Base-by-base conservation (phyloP, 2,797 vertebrate species). In the Xerus rutilus region DNA sequence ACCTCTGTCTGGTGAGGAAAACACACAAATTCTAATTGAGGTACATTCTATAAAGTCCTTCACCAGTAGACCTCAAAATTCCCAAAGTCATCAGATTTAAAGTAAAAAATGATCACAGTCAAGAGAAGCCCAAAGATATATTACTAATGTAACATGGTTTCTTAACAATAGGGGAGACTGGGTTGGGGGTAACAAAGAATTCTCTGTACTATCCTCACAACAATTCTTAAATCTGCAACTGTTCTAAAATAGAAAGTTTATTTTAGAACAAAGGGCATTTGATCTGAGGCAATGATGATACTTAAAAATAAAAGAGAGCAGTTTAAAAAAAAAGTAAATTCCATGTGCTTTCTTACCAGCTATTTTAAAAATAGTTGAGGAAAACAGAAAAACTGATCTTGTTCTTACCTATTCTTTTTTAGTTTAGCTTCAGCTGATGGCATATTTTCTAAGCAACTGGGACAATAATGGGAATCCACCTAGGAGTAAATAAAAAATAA, bases 381-480 rank as follows among this genome's bases (percentile, higher is more conserved):
- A 70, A 93, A 94, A 92, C 28, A 86, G 20, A 87, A 67, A 52
- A 77, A 85, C 0, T 1, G 20, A 54, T 79, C 18, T 1, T 21
- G 32, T 35, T 83, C 94, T 98, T 96, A 99, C 99, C 99, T 99
- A 97, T 99, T 99, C 98, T 99, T 99, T 97, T 99, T 99, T 28
- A 99, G 99, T 97, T 99, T 99, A 39, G 99, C 99, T 98, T 99
- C 99, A 95, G 99, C 99, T 25, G 99, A 99, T 0, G 99, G 99
- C 99, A 99, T 99, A 98, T 99, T 99, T 98, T 99, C 99, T 99
- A 99, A 97, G 97, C 99, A 99, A 98, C 99, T 99, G 85, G 99
- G 99, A 96, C 99, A 99, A 96, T 99, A 99, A 98, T 99, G 99
- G 3, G 99, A 99, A 97, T 99, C 99, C 98, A 99, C 99, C 99